A percentile compares a stretch with the other conserved stretches of the same genome.
Evolutionary conservation across 1,140 invertebrate species (phyloP).

Genomic region (Oedothorax gibbosus): DNA sequence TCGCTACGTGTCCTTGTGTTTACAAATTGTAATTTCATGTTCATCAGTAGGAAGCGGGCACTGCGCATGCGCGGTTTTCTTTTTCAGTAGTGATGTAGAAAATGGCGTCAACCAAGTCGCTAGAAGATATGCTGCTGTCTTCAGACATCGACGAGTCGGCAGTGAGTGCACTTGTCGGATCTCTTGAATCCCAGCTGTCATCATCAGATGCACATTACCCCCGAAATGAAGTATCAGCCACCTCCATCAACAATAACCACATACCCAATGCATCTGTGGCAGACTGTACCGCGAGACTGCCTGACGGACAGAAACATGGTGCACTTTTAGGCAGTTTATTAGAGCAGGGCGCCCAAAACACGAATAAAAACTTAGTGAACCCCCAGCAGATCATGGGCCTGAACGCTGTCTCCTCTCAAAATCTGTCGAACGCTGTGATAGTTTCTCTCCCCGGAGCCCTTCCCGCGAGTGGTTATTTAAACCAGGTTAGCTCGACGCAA

Average conservation of each 20-base stretch:
- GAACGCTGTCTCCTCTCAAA: conserved; percentile 20
- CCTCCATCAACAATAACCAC: conserved; percentile 52
- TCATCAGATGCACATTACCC: conserved; percentile 73
- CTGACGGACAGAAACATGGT: conserved; percentile 57
- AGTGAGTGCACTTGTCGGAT: conserved; percentile 86
- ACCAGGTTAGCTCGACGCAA: conserved; percentile 55
- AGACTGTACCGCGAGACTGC: conserved; percentile 41
- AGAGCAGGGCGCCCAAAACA: conserved; percentile 49
- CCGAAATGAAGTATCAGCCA: conserved; percentile 47
- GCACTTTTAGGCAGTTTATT: conserved; percentile 60
- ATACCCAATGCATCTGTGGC: conserved; percentile 54
- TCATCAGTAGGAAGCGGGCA: conserved; percentile 31
- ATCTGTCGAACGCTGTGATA: conserved; percentile 55
- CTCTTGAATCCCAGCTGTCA: conserved; percentile 84
- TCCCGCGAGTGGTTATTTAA: conserved; percentile 61
- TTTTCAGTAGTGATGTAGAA: conserved; percentile 71
- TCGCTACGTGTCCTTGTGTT: conserved; percentile 46
- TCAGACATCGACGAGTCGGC: conserved; percentile 90
- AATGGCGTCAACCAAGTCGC: conserved; percentile 95
- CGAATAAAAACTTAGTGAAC: conserved; percentile 36
- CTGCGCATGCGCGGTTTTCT: conserved; percentile 56
- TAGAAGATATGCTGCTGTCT: conserved; percentile 93
- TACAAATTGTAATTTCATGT: conserved; percentile 46
- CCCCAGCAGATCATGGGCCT: conserved; percentile 40
- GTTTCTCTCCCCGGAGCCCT: conserved; percentile 59